Evolutionary conservation across 2,797 vertebrate species (phyloP).

Genomic region (Eremophila alpestris): DNA sequence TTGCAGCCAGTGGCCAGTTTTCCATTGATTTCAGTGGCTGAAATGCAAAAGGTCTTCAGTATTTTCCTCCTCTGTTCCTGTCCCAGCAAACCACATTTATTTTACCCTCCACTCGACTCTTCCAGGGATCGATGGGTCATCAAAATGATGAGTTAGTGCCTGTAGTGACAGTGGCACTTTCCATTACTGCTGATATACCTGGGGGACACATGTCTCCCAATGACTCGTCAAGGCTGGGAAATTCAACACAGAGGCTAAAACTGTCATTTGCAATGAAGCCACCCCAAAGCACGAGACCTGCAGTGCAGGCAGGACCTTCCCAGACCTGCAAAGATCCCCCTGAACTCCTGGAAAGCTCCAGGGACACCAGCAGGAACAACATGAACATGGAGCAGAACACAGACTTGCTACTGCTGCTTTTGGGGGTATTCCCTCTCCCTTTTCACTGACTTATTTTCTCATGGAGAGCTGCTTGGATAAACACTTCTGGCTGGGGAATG

Average conservation of each 20-base stretch:
- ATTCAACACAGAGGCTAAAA: constrained; percentile 25
- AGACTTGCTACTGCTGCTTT: neutral
- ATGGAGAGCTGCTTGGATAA: neutral
- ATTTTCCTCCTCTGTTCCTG: neutral
- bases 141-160: constrained; percentile 62
- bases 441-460: neutral
- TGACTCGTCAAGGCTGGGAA: constrained; percentile 42
- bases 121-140: constrained; percentile 33
- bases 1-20: neutral
- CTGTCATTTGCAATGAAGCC: neutral
- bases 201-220: constrained; percentile 51
- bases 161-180: constrained; percentile 63
- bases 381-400: accelerated
- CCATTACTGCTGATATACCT: constrained; percentile 57
- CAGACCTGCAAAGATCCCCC: neutral
- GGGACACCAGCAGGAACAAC: accelerated
- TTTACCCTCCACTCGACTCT: constrained; percentile 23
- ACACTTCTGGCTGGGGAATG: neutral
- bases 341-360: neutral
- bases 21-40: neutral
- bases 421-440: neutral
- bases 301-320: neutral
- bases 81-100: constrained; percentile 28
- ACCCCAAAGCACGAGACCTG: neutral
- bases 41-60: neutral